These are phyloP conservation scores for Dendrocincla fuliginosa DNA, from an alignment of 2,797 vertebrate species.

Conservation along the genomic window DNA sequence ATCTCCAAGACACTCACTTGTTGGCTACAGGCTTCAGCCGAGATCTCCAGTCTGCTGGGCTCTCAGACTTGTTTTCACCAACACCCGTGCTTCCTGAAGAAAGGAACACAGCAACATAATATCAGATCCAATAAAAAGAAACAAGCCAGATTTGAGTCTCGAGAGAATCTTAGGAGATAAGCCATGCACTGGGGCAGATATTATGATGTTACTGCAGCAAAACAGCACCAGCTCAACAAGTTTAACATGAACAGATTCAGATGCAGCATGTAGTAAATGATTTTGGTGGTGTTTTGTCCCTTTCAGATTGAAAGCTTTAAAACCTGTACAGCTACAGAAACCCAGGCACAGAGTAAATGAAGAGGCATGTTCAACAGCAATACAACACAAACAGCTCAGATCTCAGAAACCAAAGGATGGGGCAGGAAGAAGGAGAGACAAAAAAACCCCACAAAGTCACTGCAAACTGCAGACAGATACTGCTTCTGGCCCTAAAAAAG, in stretches of 20 bases:
- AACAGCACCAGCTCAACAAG: not conserved
- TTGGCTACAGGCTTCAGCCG: constrained; percentile 72
- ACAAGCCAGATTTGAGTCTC: not conserved
- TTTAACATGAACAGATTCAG: not conserved
- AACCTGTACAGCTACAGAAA: not conserved
- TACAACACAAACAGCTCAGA: not conserved
- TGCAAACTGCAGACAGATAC: not conserved
- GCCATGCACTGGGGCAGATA: not conserved
- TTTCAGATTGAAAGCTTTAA: not conserved
- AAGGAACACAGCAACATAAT: not conserved
- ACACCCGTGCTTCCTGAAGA: not conserved
- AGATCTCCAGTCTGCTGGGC: constrained; percentile 81
- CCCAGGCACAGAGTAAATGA: not conserved
- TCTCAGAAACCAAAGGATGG: not conserved
- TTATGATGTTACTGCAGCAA: not conserved
- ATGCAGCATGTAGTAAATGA: not conserved
- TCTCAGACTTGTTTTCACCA: constrained; percentile 50
- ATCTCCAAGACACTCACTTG: constrained; percentile 65
- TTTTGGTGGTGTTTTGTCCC: not conserved
- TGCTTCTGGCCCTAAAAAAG: not conserved
- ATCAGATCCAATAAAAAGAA: not conserved
- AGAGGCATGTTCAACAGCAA: not conserved
- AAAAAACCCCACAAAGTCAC: not conserved
- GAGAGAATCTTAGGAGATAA: not conserved
- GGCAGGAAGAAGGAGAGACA: not conserved